A percentile compares a stretch with the other conserved stretches of the same genome.
Conservation (phyloP, 2,113 vertebrate species). For the Elephas maximus region DNA sequence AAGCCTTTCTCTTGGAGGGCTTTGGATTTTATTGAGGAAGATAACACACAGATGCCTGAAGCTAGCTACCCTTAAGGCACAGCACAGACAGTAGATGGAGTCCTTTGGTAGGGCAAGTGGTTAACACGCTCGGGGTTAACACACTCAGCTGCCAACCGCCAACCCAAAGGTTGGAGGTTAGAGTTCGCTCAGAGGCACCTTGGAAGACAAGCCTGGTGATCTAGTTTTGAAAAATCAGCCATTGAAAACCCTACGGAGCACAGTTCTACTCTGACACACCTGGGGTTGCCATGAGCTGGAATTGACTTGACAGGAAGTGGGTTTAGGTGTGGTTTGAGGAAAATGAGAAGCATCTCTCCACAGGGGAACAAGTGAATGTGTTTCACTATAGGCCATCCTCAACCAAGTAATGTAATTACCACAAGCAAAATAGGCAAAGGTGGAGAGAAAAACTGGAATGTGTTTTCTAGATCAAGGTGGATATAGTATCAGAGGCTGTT, state of each 20-base stretch:
- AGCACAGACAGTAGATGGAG: not conserved
- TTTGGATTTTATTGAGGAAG: constrained; percentile 39
- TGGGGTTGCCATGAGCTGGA: not conserved
- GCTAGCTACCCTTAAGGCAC: not conserved
- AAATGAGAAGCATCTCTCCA: constrained; percentile 13
- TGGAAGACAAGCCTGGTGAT: not conserved
- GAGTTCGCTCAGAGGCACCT: not conserved
- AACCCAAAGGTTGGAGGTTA: not conserved
- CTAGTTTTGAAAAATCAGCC: not conserved
- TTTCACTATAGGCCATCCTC: not conserved
- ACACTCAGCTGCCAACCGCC: not conserved
- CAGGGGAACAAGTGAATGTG: not conserved
- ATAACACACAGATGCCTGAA: not conserved
- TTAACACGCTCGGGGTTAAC: too few relatives aligned
- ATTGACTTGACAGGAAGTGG: too few relatives aligned
- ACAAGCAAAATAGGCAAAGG: not conserved
- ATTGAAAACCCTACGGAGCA: not conserved
- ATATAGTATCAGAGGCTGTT: constrained; percentile 6
- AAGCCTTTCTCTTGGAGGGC: not conserved
- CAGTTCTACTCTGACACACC: not conserved
- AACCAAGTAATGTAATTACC: not conserved
- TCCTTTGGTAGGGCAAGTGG: not conserved
- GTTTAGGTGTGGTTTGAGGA: constrained; percentile 19
- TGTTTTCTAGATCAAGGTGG: not conserved
- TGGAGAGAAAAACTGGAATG: not conserved